Percentiles rank a stretch among this genome's conserved stretches.
These are phyloP conservation scores for Heterotis niloticus DNA, from an alignment of 2,113 vertebrate genomes.

Conservation along the genomic window DNA sequence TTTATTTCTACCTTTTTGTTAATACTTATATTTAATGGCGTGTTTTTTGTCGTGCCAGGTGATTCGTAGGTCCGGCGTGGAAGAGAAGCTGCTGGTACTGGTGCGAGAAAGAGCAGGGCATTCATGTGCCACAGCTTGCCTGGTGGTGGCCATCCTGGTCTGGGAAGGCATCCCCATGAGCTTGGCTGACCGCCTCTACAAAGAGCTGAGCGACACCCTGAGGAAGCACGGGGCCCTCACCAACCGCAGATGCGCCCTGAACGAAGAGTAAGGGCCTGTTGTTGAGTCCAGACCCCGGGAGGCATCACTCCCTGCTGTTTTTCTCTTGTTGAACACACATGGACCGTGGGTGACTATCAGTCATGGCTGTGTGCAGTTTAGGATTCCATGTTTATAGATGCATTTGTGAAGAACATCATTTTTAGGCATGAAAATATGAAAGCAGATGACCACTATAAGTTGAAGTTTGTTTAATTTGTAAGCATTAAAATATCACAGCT, in stretches of 20 bases:
- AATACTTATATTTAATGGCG: not conserved
- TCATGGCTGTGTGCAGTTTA: not conserved
- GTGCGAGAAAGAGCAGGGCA: conserved; percentile 86
- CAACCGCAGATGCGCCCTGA: conserved; percentile 85
- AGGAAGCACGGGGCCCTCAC: conserved; percentile 80
- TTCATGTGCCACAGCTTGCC: conserved; percentile 78
- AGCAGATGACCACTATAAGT: not conserved
- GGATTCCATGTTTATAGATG: not conserved
- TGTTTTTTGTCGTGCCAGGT: conserved; percentile 65
- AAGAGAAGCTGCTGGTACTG: conserved; percentile 90
- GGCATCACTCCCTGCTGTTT: not conserved
- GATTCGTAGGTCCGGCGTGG: conserved; percentile 75
- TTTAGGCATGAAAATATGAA: not conserved
- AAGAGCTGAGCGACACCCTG: conserved; percentile 79
- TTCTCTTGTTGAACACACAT: not conserved
- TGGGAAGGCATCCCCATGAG: conserved; percentile 84
- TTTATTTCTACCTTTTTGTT: no score
- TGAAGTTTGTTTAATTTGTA: not conserved
- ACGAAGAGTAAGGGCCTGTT: conserved; percentile 84
- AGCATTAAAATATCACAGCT: not conserved
- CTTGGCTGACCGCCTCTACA: conserved; percentile 82
- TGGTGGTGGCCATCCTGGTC: conserved; percentile 86
- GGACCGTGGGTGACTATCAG: not conserved
- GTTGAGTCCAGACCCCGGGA: no score
- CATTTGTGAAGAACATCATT: not conserved